Base-by-base conservation (phyloP, 2,888 invertebrate genomes). In the Macaria liturata region DNA sequence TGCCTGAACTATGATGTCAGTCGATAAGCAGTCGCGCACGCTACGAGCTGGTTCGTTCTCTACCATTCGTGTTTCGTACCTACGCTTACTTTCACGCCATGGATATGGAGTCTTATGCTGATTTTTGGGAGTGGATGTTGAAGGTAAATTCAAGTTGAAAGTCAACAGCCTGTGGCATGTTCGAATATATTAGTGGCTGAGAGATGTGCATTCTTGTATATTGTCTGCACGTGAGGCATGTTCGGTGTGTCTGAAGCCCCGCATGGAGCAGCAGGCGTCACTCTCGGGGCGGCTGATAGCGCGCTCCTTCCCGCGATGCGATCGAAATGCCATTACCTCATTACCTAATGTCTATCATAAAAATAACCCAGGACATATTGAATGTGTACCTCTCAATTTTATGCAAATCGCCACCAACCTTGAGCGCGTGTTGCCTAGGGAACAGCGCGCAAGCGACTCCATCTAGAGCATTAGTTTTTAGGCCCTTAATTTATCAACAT, bases 41-140 rank as follows among this genome's bases (percentile, higher is more conserved):
- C 34, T 39, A 44, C 50, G 44, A 49, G 46, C 32, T 39, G 43
- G 30, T 20, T 34, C 9, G 34, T 34, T 6, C 42, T 46, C 31
- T 31, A 0, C 49, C 9, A 9, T 44, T n/a, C 7, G 45, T 32
- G 20, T 20, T 20, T 20, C 20, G 20, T 20, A 20, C 20, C 2
- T 20, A n/a, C n/a, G n/a, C n/a, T 20, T 1, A 20, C 20, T 20
- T 20, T 20, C 2, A 7, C 40, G 40, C 9, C 9, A 79, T 84
- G 84, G 77, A 79, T 62, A 78, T 84, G 78, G 80, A 84, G 40
- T 81, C 80, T 31, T 83, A 83, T 69, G 75, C 65, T 57, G 81
- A 82, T 63, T 65, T 81, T 67, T 81, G 81, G 78, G 84, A 84
- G 57, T 86, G 81, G 82, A 69, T 83, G 43, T 20, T 81, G 30